Evolutionary conservation across 53 echinoderm and acorn worm genomes (phyloP), one percentile per base, ranked within the genome.

Genomic region (Holothuria leucospilota): DNA sequence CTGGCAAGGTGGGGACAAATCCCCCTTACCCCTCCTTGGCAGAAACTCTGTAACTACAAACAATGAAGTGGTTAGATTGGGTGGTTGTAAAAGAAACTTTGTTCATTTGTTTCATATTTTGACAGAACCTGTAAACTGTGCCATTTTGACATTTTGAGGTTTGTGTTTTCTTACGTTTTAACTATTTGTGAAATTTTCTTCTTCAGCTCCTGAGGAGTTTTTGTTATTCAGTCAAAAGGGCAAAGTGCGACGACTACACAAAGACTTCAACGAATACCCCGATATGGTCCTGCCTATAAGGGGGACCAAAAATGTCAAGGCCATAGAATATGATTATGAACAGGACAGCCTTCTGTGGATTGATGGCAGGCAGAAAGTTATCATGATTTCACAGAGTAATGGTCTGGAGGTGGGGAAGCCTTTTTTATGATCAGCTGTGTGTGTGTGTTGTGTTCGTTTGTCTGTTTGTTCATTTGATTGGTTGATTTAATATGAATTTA

Each of bases 231-330:
- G 95, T 62, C 93, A 88, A 74, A 91, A 88, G 51, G 92, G 88
- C 71, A 63, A 78, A 28, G 85, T 98, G 58, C 91, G 86, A 38
- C 90, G 98, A 9, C 85, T 95, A 73, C 87, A 84, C 20, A 82
- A 93, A 21, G 91, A 94, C 88, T 89, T 85, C 87, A 81, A 77
- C 23, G 77, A 91, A 2, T 82, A 88, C 16, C 95, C 97, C 20
- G 95, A 98, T 64, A 81, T 98, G 20, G 79, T 91, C 42, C 92
- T 95, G 4, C 98, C 95, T 16, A 93, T 98, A 90, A 86, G 91
- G 63, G 85, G 80, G 14, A 29, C 90, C 18, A 88, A 89, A 51
- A 92, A 84, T 88, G 90, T 95, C 42, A 93, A 90, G 30, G 90
- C 88, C 41, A 93, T 98, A 38, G 98, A 93, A 42, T 98, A 88